A percentile compares a stretch with the other conserved stretches of the same genome.
Evolutionary conservation across 2,113 vertebrate species (phyloP).

Genomic region (Syngnathoides biaculeatus): DNA sequence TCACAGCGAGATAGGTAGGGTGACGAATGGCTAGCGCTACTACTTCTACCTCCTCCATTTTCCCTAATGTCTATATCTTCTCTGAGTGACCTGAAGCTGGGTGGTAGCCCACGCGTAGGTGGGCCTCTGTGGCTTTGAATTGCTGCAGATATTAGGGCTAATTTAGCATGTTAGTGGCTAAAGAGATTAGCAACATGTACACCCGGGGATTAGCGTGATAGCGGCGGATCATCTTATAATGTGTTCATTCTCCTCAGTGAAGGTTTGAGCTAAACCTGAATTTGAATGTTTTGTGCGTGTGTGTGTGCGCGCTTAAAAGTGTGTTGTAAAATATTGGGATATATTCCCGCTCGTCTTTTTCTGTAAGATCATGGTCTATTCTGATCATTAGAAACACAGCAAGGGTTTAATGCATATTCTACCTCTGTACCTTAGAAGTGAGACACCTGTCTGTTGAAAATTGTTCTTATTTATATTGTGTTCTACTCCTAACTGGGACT

Average conservation of each 20-base stretch:
- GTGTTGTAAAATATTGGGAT: constrained; percentile 48
- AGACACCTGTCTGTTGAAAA: constrained; percentile 62
- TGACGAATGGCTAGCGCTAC: constrained; percentile 71
- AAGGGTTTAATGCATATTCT: constrained; percentile 58
- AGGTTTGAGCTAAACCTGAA: constrained; percentile 52
- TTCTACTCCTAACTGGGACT: constrained; percentile 15
- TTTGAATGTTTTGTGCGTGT: constrained; percentile 35
- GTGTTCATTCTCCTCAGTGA: constrained; percentile 57
- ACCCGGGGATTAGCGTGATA: constrained; percentile 71
- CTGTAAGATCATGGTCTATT: constrained; percentile 64
- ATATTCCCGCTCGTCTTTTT: constrained; percentile 66
- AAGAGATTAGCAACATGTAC: constrained; percentile 73
- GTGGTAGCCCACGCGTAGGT: constrained; percentile 66
- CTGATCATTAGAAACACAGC: constrained; percentile 67
- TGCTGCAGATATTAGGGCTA: constrained; percentile 66
- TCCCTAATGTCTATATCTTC: constrained; percentile 48
- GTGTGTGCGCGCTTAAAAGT: constrained; percentile 9
- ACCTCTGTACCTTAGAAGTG: constrained; percentile 49
- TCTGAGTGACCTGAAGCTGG: constrained; percentile 71
- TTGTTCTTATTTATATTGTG: constrained; percentile 30
- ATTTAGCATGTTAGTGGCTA: constrained; percentile 72
- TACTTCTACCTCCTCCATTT: constrained; percentile 27
- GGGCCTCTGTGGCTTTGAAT: constrained; percentile 58
- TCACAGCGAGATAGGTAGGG: constrained; percentile 68
- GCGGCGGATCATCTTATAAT: constrained; percentile 67